Base-by-base conservation (phyloP, 2,797 vertebrate species). In the Periophthalmus magnuspinnatus region DNA sequence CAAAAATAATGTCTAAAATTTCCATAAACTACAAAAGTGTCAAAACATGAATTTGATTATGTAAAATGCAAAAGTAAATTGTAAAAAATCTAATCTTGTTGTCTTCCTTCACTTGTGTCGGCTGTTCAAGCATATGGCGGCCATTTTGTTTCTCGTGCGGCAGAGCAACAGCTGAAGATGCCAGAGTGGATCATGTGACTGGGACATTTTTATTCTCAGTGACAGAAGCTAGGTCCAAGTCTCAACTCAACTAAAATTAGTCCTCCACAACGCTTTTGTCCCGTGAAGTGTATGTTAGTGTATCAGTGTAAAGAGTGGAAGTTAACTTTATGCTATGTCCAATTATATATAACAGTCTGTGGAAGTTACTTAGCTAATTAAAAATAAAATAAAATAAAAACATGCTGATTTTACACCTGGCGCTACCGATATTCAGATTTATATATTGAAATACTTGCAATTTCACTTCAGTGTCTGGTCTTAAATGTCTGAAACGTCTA, bases 161-260 rank as follows among this genome's bases (percentile, higher is more conserved):
- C 76, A 81, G 74, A 81, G 79, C 34, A n/a, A 87, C 89, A 86
- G 86, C 86, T 89, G 86, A 82, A 75, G 84, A 90, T 87, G 70
- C 79, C 84, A 83, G 75, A 86, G 79, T 71, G 76, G 71, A 75
- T 81, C 78, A 80, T 50, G 79, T 74, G 59, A 72, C 48, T 6
- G 61, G 41, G 79, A 72, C 71, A 86, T 87, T 87, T 89, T 88
- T 89, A 75, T 86, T 84, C 10, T 74, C 72, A 65, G 66, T 79
- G 86, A 85, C 83, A 85, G 84, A 87, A 84, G 73, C 72, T 78
- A 82, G 76, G 65, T 76, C 86, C 78, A 65, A 33, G 14, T 7
- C 55, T 3, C 52, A 5, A 3, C 54, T 24, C n/a, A 5, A 9
- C 9, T 52, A 52, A 52, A 19, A n/a, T 52, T n/a, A 52, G 16